phyloP scores from a whole-genome alignment of 2,888 invertebrate genomes.

The Pandemis cinnamomeana region DNA sequence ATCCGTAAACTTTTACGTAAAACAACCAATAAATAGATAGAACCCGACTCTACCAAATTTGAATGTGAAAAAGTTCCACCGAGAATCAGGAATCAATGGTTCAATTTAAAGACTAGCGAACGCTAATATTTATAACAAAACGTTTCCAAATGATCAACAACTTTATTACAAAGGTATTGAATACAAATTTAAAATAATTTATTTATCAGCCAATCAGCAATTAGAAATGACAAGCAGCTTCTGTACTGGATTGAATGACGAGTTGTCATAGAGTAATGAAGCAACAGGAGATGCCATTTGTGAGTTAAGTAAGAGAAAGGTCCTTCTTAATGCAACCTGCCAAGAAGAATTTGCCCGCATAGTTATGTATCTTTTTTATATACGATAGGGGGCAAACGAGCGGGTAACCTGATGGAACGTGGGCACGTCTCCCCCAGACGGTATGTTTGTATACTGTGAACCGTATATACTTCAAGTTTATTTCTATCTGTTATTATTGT shows the following conservation, averaged over 20 bases:
- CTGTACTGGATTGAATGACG: slow-evolving; percentile 19
- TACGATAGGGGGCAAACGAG: too few species aligned
- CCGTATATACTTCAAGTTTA: too few species aligned
- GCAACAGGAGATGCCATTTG: background rate
- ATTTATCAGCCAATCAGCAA: slow-evolving; percentile 20
- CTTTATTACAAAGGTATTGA: slow-evolving; percentile 12
- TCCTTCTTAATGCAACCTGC: too few species aligned
- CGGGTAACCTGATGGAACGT: too few species aligned
- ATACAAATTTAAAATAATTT: slow-evolving; percentile 8
- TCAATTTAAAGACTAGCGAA: background rate
- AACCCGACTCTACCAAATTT: too few species aligned
- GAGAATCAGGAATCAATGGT: background rate
- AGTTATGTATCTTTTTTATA: background rate
- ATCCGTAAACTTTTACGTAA: too few species aligned
- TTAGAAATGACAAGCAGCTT: slow-evolving; percentile 13
- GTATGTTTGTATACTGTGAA: too few species aligned
- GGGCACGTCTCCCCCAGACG: too few species aligned
- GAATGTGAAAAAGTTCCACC: background rate
- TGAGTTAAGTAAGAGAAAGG: too few species aligned
- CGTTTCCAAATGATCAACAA: slow-evolving; percentile 2
- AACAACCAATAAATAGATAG: too few species aligned
- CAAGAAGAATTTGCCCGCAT: too few species aligned
- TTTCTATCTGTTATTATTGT: too few species aligned
- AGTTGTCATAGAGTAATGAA: background rate
- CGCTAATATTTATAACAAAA: background rate